These are phyloP conservation scores for Pangasius mekongensis DNA, from an alignment of 2,797 vertebrate species.

Conservation along the genomic window DNA sequence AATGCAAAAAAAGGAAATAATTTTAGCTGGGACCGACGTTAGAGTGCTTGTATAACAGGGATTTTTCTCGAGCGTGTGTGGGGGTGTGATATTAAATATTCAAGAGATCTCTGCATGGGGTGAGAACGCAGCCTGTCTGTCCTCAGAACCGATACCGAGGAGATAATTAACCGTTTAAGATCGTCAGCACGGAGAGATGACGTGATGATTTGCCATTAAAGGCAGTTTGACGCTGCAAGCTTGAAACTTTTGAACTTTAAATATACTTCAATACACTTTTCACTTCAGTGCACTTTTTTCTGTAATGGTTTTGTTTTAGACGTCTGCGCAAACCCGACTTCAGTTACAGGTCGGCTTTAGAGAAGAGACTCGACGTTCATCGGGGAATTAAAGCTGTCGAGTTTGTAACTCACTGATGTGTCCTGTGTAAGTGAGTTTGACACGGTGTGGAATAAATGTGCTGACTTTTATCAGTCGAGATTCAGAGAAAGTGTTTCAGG, in stretches of 20 bases:
- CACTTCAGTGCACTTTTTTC: neutral
- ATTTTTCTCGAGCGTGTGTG: neutral
- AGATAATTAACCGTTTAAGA: slow-evolving; percentile 15
- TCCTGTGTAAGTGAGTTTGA: slow-evolving; percentile 14
- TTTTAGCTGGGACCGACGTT: neutral
- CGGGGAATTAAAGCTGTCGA: slow-evolving; percentile 16
- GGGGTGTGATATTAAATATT: neutral
- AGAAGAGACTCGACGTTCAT: neutral
- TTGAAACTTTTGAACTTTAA: slow-evolving; percentile 4
- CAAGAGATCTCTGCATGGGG: neutral
- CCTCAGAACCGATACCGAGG: neutral
- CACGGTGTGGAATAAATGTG: slow-evolving; percentile 14
- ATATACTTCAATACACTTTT: slow-evolving; percentile 6
- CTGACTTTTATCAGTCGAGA: slow-evolving; percentile 18
- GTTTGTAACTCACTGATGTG: neutral
- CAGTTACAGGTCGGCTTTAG: neutral
- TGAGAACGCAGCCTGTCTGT: neutral
- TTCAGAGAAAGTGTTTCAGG: neutral
- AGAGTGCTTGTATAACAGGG: neutral
- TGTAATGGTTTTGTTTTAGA: slow-evolving; percentile 28
- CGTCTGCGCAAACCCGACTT: neutral
- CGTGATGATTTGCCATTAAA: neutral
- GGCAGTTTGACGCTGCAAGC: neutral
- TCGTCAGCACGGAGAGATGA: neutral
- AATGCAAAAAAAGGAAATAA: neutral